A percentile compares a stretch with the other conserved stretches of the same genome.
These are phyloP conservation scores for Silurus lanzhouensis DNA, from an alignment of 2,797 vertebrate species.

Conservation along the genomic window DNA sequence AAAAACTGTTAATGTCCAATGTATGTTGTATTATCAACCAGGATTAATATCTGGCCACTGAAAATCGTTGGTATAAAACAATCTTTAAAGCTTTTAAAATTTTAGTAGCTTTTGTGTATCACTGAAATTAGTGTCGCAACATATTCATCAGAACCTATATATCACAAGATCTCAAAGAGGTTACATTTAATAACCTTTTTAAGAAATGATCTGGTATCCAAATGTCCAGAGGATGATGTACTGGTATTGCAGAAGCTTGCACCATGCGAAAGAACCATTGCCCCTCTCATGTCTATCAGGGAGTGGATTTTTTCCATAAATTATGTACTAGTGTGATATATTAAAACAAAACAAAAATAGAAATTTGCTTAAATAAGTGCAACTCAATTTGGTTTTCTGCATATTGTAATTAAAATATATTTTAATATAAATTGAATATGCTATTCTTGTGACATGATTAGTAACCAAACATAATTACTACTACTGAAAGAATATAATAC, in stretches of 20 bases:
- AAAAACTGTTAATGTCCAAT: not conserved
- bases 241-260: not conserved
- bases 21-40: not conserved
- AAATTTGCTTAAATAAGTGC: not conserved
- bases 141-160: not conserved
- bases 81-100: too few species aligned
- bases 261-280: not conserved
- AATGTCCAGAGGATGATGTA: not conserved
- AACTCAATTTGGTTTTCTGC: not conserved
- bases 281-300: not conserved
- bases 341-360: not conserved
- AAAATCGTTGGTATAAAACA: too few species aligned
- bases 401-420: not conserved
- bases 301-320: not conserved
- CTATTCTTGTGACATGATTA: not conserved
- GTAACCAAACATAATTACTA: not conserved
- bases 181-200: not conserved
- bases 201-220: not conserved
- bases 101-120: too few species aligned
- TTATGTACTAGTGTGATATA: not conserved
- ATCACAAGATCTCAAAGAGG: not conserved
- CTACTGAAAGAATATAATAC: too few species aligned
- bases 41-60: not conserved
- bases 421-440: not conserved
- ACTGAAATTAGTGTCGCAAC: not conserved